Percentiles rank a stretch among this genome's conserved stretches.
Evolutionary conservation across 2,797 vertebrate genomes (phyloP).

Genomic region (Arnoldichthys spilopterus): DNA sequence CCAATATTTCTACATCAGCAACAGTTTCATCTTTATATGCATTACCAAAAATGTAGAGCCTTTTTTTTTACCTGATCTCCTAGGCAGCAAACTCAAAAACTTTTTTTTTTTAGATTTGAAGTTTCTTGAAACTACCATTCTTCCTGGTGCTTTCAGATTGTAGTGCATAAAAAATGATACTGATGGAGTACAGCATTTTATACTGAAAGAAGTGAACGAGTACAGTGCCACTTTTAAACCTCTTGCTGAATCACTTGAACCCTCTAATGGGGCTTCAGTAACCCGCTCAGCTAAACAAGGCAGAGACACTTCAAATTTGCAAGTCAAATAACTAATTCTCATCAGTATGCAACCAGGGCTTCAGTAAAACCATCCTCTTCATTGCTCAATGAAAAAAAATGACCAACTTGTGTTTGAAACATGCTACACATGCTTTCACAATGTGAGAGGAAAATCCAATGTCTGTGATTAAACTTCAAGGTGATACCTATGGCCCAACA

Average conservation of each 20-base stretch:
- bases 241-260: slow-evolving; percentile 39
- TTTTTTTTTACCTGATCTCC: too few relatives aligned
- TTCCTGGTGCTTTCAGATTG: neutral
- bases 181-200: neutral
- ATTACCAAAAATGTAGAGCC: too few relatives aligned
- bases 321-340: slow-evolving; percentile 41
- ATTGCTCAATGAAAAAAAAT: slow-evolving; percentile 26
- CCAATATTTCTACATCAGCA: too few relatives aligned
- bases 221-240: slow-evolving; percentile 45
- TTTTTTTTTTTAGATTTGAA: too few relatives aligned
- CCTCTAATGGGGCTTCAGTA: slow-evolving; percentile 45
- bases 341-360: slow-evolving; percentile 20
- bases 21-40: too few relatives aligned
- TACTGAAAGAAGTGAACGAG: slow-evolving; percentile 5
- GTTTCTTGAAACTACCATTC: neutral
- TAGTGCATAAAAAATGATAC: neutral
- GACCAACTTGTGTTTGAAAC: neutral
- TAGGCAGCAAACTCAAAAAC: neutral
- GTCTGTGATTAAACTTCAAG: neutral
- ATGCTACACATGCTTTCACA: neutral
- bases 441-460: neutral
- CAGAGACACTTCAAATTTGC: slow-evolving; percentile 41
- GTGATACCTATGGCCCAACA: neutral
- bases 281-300: slow-evolving; percentile 23
- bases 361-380: slow-evolving; percentile 4